Evolutionary conservation across 1,140 invertebrate genomes (phyloP), one percentile per base, ranked within the genome.

Genomic region (Diachasmimorpha longicaudata): DNA sequence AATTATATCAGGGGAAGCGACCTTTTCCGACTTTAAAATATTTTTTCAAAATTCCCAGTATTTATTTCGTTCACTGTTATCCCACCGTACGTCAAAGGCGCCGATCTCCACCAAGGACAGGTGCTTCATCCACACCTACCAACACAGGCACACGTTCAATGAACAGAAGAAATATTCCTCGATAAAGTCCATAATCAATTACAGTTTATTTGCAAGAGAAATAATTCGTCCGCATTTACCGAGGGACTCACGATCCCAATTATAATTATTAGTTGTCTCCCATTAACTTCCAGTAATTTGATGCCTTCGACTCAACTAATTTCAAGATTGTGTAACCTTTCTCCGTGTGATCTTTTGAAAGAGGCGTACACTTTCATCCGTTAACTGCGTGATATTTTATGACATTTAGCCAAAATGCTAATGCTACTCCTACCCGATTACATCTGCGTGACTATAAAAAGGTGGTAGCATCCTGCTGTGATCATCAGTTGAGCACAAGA

Each of bases 401-500:
- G 48, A 52, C 48, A 52, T 52, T 52, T 52, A 52, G 48, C 48
- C 48, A 52, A 52, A 52, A 52, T 52, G 48, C 48, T 52, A 52
- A 52, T 52, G 48, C 16, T 52, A 52, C 48, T 52, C 48, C 48
- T 52, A 52, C 48, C 48, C 16, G 48, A 52, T 52, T 52, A 52
- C 9, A 6, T 52, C n/a, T n/a, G 16, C 48, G 14, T 1, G 13
- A 52, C 48, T 52, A 52, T 52, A 52, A 52, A 52, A 52, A 52
- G 48, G 6, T n/a, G 19, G 48, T 52, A 16, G 48, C n/a, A 52
- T 52, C 48, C 16, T 52, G 11, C 48, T 5, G 16, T 19, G 48
- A 63, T 69, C 68, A 70, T 75, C 74, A 75, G 68, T 75, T 42
- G 68, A 42, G 14, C 52, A 25, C 66, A 68, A 58, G 58, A 36